Evolutionary conservation across 2,797 vertebrate genomes (phyloP), one percentile per base, ranked within the genome.

Genomic region (Chaenodraco wilsoni): DNA sequence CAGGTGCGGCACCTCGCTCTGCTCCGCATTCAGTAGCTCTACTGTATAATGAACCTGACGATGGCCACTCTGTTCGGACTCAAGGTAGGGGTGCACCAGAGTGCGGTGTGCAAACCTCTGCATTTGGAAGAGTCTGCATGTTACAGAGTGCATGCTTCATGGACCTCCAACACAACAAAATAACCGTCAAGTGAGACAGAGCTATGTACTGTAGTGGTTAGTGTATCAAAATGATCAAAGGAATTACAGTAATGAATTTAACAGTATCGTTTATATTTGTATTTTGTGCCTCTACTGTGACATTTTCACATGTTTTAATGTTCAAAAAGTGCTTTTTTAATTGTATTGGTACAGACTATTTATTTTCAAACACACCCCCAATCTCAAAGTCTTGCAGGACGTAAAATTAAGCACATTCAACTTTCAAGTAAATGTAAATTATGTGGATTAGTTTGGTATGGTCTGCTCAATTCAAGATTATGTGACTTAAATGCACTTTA

Each of bases 11-110:
- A 14, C 33, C 17, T 74, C 2, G 3, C 68, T 65, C 16, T 51
- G 65, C 67, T 79, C 73, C 17, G 50, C 45, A 81, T 81, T 71
- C 64, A 75, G 48, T 19, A 50, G 31, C 41, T 41, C 49, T 31
- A 50, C 66, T 69, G 50, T 67, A 49, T 56, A 45, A 78, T 33
- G 43, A 52, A 88, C 79, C 63, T 80, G 58, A 74, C 3, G 3
- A 37, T 75, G 69, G 40, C 50, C 31, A 49, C 14, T 49, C 40
- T 58, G 65, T 17, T 41, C 11, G 54, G 41, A 41, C 43, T 45
- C 45, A 15, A 15, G 57, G 66, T 31, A 23, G 57, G 17, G n/a
- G 43, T 48, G 33, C 1, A 45, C 11, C n/a, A 12, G 3, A 15
- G 58, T 51, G 27, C 23, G 15, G 57, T 31, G 51, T 16, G 3